Evolutionary conservation across 1,140 invertebrate species (phyloP).

Genomic region (Lucilia sericata): DNA sequence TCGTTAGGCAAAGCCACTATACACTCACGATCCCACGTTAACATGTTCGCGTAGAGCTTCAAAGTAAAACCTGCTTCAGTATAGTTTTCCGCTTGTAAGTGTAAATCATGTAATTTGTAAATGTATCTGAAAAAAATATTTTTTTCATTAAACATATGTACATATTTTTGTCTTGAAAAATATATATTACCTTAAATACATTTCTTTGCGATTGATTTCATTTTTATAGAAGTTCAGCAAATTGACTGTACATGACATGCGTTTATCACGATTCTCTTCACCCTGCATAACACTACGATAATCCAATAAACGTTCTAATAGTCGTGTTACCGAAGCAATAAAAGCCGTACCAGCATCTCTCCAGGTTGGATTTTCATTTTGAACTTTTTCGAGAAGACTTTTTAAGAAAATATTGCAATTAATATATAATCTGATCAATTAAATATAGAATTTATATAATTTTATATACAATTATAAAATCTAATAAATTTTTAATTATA

Average conservation of each 20-base stretch:
- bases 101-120: slow-evolving; percentile 95
- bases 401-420: slow-evolving; percentile 44
- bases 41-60: slow-evolving; percentile 90
- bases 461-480: too few species aligned
- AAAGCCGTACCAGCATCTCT: slow-evolving; percentile 91
- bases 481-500: too few species aligned
- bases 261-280: slow-evolving; percentile 91
- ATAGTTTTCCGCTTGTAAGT: slow-evolving; percentile 93
- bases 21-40: slow-evolving; percentile 85
- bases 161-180: not conserved
- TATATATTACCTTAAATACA: slow-evolving; percentile 81
- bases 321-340: slow-evolving; percentile 88
- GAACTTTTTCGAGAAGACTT: slow-evolving; percentile 88
- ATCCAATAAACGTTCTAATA: slow-evolving; percentile 90
- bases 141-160: not conserved
- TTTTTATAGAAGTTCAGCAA: slow-evolving; percentile 97
- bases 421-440: not conserved
- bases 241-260: slow-evolving; percentile 98
- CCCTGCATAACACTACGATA: slow-evolving; percentile 93
- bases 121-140: slow-evolving; percentile 76
- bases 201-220: slow-evolving; percentile 94
- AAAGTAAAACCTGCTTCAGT: slow-evolving; percentile 97
- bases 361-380: slow-evolving; percentile 87
- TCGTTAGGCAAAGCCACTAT: slow-evolving; percentile 70
- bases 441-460: too few species aligned